These are phyloP conservation scores for Charanyca ferruginea DNA, from an alignment of 2,888 invertebrate species.

Conservation along the genomic window DNA sequence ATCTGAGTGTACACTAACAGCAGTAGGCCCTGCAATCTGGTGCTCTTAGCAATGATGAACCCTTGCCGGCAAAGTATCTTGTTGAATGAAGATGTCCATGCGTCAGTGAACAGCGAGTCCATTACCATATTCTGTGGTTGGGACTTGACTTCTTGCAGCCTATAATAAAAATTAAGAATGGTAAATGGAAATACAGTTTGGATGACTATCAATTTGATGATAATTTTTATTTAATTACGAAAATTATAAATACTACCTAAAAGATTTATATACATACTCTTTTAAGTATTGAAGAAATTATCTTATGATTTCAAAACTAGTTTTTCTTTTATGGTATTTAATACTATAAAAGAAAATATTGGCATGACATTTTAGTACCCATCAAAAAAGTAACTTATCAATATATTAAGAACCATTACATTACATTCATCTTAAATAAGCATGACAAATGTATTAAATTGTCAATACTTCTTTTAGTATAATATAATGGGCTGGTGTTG, in stretches of 20 bases:
- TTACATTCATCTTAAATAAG: neutral
- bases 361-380: neutral
- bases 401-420: neutral
- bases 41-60: constrained; percentile 95
- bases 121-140: constrained; percentile 96
- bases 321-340: no score
- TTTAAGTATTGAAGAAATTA: neutral
- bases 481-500: no score
- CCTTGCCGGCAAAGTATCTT: constrained; percentile 93
- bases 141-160: constrained; percentile 97
- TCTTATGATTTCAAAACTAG: no score
- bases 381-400: neutral
- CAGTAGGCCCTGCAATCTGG: constrained; percentile 96
- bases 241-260: neutral
- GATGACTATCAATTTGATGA: no score
- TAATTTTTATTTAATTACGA: no score
- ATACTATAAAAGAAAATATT: no score
- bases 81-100: constrained; percentile 95
- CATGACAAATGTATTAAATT: constrained; percentile 1
- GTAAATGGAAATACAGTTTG: no score
- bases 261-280: neutral
- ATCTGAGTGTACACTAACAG: constrained; percentile 95
- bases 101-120: constrained; percentile 95
- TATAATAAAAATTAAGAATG: constrained; percentile 74
- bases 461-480: no score